A percentile compares a stretch with the other conserved stretches of the same genome.
Conservation (phyloP, 2,797 vertebrate species). For the Tangara arthus region DNA sequence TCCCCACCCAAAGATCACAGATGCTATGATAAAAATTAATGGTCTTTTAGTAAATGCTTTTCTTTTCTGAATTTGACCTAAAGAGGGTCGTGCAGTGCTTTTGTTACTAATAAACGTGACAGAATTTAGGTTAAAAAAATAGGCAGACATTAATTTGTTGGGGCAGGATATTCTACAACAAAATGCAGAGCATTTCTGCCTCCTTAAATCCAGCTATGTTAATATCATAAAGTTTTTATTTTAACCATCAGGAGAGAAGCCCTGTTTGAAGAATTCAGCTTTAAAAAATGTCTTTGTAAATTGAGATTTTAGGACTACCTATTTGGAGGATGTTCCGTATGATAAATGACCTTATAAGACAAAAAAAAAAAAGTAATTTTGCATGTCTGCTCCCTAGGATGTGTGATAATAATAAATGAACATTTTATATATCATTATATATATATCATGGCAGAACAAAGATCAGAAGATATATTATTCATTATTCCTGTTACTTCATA, state of each 20-base stretch:
- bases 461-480: constrained; percentile 71
- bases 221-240: constrained; percentile 61
- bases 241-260: constrained; percentile 9
- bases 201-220: constrained; percentile 35
- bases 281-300: constrained; percentile 65
- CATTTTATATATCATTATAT: constrained; percentile 69
- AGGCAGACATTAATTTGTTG: not conserved
- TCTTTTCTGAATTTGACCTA: not conserved
- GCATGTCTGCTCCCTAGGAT: constrained; percentile 66
- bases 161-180: not conserved
- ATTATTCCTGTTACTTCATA: constrained; percentile 69
- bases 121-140: not conserved
- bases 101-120: not conserved
- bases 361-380: constrained; percentile 65
- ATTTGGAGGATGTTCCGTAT: constrained; percentile 33
- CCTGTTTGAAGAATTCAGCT: constrained; percentile 49
- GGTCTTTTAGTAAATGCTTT: constrained; percentile 1
- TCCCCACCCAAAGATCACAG: constrained; percentile 29
- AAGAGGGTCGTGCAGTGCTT: not conserved
- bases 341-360: constrained; percentile 63
- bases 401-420: constrained; percentile 70
- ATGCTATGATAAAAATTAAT: constrained; percentile 41
- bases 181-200: not conserved
- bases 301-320: constrained; percentile 66
- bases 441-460: constrained; percentile 64